Evolutionary conservation across 1,140 invertebrate species (phyloP), one percentile per base, ranked within the genome.

Genomic region (Dendroctonus valens): DNA sequence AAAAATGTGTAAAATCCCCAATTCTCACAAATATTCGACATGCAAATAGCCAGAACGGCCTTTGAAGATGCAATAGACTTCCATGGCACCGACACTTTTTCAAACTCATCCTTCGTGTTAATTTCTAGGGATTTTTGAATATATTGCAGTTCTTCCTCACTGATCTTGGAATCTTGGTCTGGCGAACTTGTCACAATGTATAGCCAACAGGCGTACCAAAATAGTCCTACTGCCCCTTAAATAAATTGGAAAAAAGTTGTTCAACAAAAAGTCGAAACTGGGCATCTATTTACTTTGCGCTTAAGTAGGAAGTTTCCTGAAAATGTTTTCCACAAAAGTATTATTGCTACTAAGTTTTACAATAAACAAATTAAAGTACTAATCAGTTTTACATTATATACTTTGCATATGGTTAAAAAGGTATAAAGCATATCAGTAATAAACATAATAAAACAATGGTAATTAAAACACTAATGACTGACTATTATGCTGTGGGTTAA

Each of bases 1-100:
- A 97, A 81, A 51, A 97, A 83, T 5, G 91, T 95, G 80, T 93
- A 96, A 73, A 92, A 93, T 0, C 92, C 93, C 94, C 93, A 97
- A 74, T 91, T 92, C 73, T 94, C 90, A 0, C 90, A 86, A 75
- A 91, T 90, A 73, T 96, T 91, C 0, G 85, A 86, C 0, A 93
- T 75, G 50, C 92, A 84, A 7, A 95, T 79, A 0, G 92, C 88
- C 89, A 89, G 92, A 64, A 96, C 87, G 0, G 93, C 89, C 6
- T 85, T 59, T 1, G 90, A 92, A 0, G 83, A 89, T 0, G 89
- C 78, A 26, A 96, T 91, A 5, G 82, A 78, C 44, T 78, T 80
- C 91, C 91, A 94, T 2, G 93, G 92, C 77, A 90, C 86, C 46
- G 80, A 80, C 42, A 86, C 79, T 72, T 81, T 75, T 50, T 73